Evolutionary conservation across 92 coral and sea anemone genomes (phyloP), one percentile per base, ranked within the genome.

Genomic region (Pocillopora meandrina): DNA sequence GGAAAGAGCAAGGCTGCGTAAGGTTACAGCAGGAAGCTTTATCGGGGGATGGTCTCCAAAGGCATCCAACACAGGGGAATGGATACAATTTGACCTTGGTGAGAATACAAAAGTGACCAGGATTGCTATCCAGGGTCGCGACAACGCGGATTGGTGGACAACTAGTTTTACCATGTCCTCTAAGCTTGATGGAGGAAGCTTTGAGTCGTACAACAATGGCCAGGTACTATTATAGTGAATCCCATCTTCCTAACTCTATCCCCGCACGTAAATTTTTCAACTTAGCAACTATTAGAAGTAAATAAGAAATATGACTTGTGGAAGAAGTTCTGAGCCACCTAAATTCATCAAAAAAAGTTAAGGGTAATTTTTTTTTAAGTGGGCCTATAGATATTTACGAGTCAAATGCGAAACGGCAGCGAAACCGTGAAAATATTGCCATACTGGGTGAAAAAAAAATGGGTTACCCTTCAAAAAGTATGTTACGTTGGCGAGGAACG

Each of bases 51-150:
- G 90, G 90, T 61, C 74, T 9, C 77, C 90, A 1, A n/a, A 21
- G 3, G 5, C 33, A 23, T 18, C 83, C 0, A 61, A 67, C 49
- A 75, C 47, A 52, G 36, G 83, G 5, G 87, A 87, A 26, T 87
- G 90, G 90, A 52, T 87, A 10, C 72, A 65, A 9, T 59, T 87
- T 47, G 85, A 84, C 11, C 78, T 87, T 56, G 68, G 71, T 10
- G 77, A 87, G 36, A 55, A 84, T 73, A 82, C 84, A 1, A 79
- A 87, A 42, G 56, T 87, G n/a, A 75, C 71, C 11, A 62, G 80
- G 5, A 76, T 87, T 19, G 82, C 85, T 13, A 82, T 77, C n/a
- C 90, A 87, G 74, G 90, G 90, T 3, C 74, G 87, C 26, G 56
- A 21, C 33, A 64, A 82, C 71, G 80, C 74, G 10, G 23, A 59